These are phyloP conservation scores for Heliconius melpomene DNA, from an alignment of 1,140 invertebrate genomes.

Conservation along the genomic window DNA sequence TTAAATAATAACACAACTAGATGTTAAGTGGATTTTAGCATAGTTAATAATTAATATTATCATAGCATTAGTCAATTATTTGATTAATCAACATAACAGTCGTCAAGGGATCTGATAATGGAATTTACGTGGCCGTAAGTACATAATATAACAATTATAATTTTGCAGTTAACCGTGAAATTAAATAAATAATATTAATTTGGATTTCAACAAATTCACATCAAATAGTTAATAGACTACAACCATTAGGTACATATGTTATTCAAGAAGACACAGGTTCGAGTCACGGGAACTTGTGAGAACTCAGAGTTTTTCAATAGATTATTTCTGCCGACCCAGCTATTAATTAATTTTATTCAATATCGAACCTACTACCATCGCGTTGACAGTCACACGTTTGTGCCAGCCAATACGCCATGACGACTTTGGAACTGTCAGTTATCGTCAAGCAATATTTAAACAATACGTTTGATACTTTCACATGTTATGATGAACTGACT, in stretches of 20 bases:
- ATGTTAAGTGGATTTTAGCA: background rate
- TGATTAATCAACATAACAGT: slow-evolving; percentile 13
- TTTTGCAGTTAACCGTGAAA: background rate
- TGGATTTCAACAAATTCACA: no score
- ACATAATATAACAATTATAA: slow-evolving; percentile 1
- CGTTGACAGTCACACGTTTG: no score
- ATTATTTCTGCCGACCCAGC: no score
- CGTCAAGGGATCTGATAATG: slow-evolving; percentile 6
- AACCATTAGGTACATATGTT: no score
- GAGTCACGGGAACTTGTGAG: no score
- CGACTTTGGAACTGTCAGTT: background rate
- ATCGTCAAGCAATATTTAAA: background rate
- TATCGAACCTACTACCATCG: background rate
- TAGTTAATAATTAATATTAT: slow-evolving; percentile 13
- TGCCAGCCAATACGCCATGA: no score
- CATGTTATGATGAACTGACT: background rate
- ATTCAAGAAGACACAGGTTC: no score
- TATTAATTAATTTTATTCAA: no score
- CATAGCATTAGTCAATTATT: slow-evolving; percentile 13
- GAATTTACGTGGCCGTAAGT: background rate
- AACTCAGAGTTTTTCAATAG: no score
- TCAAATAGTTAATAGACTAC: no score
- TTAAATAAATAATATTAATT: background rate
- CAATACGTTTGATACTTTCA: background rate
- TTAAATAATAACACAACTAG: background rate